These are phyloP conservation scores for Anaspis maculata DNA, from an alignment of 2,888 invertebrate species.

Conservation along the genomic window DNA sequence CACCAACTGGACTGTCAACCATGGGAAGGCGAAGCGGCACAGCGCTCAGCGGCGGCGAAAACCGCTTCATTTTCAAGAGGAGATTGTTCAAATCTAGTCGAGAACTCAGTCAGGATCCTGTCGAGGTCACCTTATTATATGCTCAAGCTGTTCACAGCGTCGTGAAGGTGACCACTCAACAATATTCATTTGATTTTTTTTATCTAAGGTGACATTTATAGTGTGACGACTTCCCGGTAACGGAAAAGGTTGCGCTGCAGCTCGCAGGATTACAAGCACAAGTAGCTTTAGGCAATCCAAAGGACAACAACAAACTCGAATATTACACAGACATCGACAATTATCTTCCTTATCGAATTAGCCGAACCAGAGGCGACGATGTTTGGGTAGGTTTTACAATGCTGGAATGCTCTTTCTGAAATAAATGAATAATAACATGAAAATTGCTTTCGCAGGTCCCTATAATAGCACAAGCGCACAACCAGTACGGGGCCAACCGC, in stretches of 20 bases:
- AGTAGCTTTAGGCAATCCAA: slow-evolving; percentile 82
- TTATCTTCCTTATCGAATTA: slow-evolving; percentile 79
- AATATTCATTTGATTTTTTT: too few species aligned
- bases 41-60: slow-evolving; percentile 74
- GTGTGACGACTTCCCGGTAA: slow-evolving; percentile 92
- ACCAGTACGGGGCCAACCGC: slow-evolving; percentile 86
- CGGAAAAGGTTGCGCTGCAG: slow-evolving; percentile 89
- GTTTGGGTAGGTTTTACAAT: too few species aligned
- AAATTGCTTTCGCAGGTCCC: too few species aligned
- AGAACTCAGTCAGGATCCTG: slow-evolving; percentile 89
- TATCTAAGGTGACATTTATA: too few species aligned
- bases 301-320: slow-evolving; percentile 68
- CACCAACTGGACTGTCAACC: slow-evolving; percentile 38
- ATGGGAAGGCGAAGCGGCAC: slow-evolving; percentile 50
- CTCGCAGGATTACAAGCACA: slow-evolving; percentile 91
- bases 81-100: slow-evolving; percentile 80
- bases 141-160: slow-evolving; percentile 93
- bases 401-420: too few species aligned
- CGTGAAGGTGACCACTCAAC: slow-evolving; percentile 72
- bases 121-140: slow-evolving; percentile 87
- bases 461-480: slow-evolving; percentile 79
- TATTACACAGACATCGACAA: slow-evolving; percentile 87
- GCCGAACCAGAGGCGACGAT: slow-evolving; percentile 66
- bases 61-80: slow-evolving; percentile 86
- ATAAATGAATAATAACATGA: too few species aligned